phyloP scores from a whole-genome alignment of 2,888 invertebrate genomes.

The Phyllotreta striolata region DNA sequence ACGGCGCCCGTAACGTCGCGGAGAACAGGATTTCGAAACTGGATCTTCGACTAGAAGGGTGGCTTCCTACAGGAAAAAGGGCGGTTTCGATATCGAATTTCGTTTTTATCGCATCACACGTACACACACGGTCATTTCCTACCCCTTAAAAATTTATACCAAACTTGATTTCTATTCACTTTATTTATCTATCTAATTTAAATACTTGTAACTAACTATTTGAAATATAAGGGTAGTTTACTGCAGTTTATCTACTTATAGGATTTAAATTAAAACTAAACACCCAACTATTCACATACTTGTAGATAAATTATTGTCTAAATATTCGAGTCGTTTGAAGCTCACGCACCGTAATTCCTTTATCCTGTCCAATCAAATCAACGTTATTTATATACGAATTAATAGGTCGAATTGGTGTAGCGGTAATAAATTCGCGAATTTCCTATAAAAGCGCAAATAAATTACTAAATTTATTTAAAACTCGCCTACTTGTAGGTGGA shows the following conservation, averaged over 20 bases:
- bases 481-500: too few relatives aligned
- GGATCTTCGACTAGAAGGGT: neutral
- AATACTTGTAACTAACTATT: too few relatives aligned
- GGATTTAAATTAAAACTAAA: too few relatives aligned
- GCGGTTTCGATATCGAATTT: slow-evolving; percentile 7
- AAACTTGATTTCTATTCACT: neutral
- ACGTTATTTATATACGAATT: slow-evolving; percentile 32
- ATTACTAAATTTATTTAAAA: too few relatives aligned
- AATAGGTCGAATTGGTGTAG: slow-evolving; percentile 32
- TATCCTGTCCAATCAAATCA: slow-evolving; percentile 45
- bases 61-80: slow-evolving; percentile 16
- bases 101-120: neutral
- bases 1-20: too few relatives aligned
- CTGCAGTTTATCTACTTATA: too few relatives aligned
- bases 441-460: too few relatives aligned
- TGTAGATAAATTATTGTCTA: neutral
- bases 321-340: slow-evolving; percentile 43
- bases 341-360: slow-evolving; percentile 46
- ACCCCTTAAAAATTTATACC: neutral
- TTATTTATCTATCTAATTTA: too few relatives aligned
- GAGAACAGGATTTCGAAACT: too few relatives aligned
- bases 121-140: slow-evolving; percentile 2
- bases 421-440: too few relatives aligned
- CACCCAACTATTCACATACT: too few relatives aligned
- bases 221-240: too few relatives aligned